phyloP scores from a whole-genome alignment of 1,140 invertebrate species.

The Lucilia sericata region DNA sequence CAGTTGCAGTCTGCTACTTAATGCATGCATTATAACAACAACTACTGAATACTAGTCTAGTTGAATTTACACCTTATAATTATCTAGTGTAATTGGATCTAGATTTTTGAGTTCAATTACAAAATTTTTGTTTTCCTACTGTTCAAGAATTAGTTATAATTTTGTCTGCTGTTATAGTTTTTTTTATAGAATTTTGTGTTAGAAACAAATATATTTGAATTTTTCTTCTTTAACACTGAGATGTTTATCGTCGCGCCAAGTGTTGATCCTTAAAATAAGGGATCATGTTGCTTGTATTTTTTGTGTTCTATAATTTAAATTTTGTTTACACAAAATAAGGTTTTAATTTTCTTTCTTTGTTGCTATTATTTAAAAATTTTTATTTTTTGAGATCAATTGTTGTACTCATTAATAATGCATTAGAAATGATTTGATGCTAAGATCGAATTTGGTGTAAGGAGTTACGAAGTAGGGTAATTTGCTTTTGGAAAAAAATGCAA shows the following conservation, averaged over 20 bases:
- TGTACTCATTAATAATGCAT: not conserved
- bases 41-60: not conserved
- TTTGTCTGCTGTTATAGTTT: not conserved
- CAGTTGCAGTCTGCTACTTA: not conserved
- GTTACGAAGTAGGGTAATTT: no score
- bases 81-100: not conserved
- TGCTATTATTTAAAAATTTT: no score
- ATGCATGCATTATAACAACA: not conserved
- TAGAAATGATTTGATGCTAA: not conserved
- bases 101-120: not conserved
- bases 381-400: not conserved
- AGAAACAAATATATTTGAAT: not conserved
- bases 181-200: not conserved
- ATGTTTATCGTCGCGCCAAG: not conserved
- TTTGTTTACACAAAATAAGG: not conserved
- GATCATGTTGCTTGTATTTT: not conserved
- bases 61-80: not conserved
- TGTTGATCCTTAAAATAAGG: conserved; percentile 4
- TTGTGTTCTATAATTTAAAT: not conserved
- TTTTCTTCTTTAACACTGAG: not conserved
- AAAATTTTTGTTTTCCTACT: not conserved
- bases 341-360: not conserved
- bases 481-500: no score
- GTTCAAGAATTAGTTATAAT: conserved; percentile 1
- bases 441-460: no score